Percentiles rank a stretch among this genome's conserved stretches.
phyloP scores from a whole-genome alignment of 2,113 vertebrate genomes.

The Leptobrachium ailaonicum region DNA sequence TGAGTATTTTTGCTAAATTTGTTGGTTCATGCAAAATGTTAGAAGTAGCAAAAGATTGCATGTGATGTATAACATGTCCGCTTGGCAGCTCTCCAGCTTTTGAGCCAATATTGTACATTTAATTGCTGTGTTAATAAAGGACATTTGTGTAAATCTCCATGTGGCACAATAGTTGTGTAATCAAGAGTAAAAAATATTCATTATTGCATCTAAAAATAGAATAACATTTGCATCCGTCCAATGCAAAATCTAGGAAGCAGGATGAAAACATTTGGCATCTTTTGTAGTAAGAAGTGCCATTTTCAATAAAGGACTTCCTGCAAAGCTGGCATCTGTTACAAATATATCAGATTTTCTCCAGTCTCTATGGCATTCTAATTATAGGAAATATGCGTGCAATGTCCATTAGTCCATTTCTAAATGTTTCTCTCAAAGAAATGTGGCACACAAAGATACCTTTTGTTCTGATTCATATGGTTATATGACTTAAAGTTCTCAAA shows the following conservation, averaged over 20 bases:
- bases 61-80: too few species aligned
- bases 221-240: conserved; percentile 18
- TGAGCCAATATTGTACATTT: not conserved
- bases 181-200: not conserved
- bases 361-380: conserved; percentile 13
- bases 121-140: not conserved
- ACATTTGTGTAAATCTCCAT: not conserved
- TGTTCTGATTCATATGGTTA: too few species aligned
- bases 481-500: too few species aligned
- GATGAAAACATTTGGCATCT: conserved; percentile 27
- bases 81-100: too few species aligned
- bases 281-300: conserved; percentile 30
- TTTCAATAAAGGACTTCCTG: not conserved
- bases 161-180: not conserved
- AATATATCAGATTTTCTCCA: conserved; percentile 18
- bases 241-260: conserved; percentile 24
- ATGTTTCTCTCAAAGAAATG: too few species aligned
- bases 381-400: not conserved
- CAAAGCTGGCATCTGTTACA: conserved; percentile 29
- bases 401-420: not conserved
- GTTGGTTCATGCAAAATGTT: too few species aligned
- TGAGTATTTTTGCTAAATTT: too few species aligned
- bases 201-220: conserved; percentile 31
- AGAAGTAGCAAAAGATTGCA: too few species aligned
- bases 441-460: too few species aligned